A percentile compares a stretch with the other conserved stretches of the same genome.
phyloP scores from a whole-genome alignment of 2,113 vertebrate species.

The Ciconia boyciana region DNA sequence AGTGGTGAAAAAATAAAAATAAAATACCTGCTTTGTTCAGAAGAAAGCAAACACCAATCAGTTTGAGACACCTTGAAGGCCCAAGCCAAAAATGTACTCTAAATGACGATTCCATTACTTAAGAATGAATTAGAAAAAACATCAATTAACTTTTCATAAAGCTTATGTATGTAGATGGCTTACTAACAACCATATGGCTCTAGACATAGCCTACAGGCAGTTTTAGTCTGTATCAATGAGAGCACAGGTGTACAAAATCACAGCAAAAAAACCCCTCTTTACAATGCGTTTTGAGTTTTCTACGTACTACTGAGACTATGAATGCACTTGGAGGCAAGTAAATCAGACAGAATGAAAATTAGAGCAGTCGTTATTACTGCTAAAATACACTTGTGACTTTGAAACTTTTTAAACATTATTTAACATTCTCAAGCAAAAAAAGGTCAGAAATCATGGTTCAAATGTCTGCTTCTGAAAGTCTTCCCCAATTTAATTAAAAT shows the following conservation, averaged over 20 bases:
- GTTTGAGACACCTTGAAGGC: neutral
- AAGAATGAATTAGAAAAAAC: neutral
- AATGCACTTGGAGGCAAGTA: constrained; percentile 48
- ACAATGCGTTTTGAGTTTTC: constrained; percentile 32
- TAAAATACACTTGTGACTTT: constrained; percentile 42
- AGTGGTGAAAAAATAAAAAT: constrained; percentile 37
- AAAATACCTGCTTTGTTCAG: neutral
- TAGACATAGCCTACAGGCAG: neutral
- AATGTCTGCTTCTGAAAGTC: neutral
- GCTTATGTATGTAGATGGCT: neutral
- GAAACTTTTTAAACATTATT: too few species aligned
- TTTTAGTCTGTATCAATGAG: constrained; percentile 26
- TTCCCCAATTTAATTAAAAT: neutral
- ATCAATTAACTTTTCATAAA: constrained; percentile 39
- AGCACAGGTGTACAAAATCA: constrained; percentile 21
- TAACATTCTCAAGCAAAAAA: neutral
- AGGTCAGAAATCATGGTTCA: neutral
- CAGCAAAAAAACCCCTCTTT: neutral
- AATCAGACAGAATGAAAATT: constrained; percentile 50
- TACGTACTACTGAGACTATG: constrained; percentile 1
- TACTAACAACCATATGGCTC: neutral
- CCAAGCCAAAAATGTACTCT: constrained; percentile 8
- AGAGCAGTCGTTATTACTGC: neutral
- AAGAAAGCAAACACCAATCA: neutral
- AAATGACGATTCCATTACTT: neutral